Evolutionary conservation across 2,888 invertebrate species (phyloP).

Genomic region (Agonopterix heracliana): DNA sequence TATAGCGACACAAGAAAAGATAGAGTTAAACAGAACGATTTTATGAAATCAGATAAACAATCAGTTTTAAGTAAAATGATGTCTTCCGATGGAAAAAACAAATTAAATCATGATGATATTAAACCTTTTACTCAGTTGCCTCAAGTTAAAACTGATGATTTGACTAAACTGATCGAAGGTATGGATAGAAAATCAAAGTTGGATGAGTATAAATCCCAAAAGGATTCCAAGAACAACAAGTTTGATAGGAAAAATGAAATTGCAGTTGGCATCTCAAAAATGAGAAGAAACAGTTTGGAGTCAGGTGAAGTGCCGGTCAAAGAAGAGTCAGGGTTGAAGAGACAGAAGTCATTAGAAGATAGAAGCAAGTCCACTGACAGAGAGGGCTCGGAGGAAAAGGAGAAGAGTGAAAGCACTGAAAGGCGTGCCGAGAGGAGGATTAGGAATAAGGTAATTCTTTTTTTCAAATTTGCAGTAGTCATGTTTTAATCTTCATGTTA

Average conservation of each 20-base stretch:
- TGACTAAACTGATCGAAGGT: constrained; percentile 62
- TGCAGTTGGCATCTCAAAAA: constrained; percentile 26
- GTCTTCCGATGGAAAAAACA: constrained; percentile 48
- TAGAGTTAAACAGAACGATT: constrained; percentile 49
- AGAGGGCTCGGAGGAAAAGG: constrained; percentile 72
- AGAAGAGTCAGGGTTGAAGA: constrained; percentile 55
- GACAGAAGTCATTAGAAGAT: constrained; percentile 77
- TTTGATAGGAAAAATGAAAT: constrained; percentile 37
- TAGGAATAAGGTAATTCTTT: constrained; percentile 76
- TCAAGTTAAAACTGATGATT: constrained; percentile 68
- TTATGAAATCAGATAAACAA: constrained; percentile 56
- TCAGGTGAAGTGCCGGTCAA: constrained; percentile 44
- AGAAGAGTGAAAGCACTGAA: constrained; percentile 68
- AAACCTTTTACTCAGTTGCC: constrained; percentile 71
- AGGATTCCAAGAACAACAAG: constrained; percentile 32
- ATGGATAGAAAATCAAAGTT: constrained; percentile 62
- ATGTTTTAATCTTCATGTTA: not conserved
- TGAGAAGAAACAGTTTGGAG: constrained; percentile 59
- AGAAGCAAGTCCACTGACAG: constrained; percentile 73
- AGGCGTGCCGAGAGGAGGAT: constrained; percentile 78
- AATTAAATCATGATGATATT: constrained; percentile 59
- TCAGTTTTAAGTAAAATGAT: constrained; percentile 52
- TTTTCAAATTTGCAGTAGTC: not conserved
- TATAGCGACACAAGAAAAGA: constrained; percentile 70
- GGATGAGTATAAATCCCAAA: constrained; percentile 30